phyloP scores from a whole-genome alignment of 1,140 invertebrate genomes.

The Asbolus verrucosus region DNA sequence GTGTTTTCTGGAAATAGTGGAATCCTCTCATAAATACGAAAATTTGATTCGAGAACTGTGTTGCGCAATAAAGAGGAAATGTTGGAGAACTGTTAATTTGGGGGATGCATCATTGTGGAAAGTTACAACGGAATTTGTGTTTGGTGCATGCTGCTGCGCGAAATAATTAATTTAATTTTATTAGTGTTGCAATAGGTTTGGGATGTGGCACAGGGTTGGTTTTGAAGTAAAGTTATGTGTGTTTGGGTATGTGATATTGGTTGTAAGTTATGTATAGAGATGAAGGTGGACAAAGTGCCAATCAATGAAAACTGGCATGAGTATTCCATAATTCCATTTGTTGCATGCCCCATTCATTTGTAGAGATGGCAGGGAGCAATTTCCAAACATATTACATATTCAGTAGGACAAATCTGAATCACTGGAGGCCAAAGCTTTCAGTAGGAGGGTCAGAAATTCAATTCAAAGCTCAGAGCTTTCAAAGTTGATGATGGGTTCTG shows the following conservation, averaged over 20 bases:
- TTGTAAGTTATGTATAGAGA: neutral
- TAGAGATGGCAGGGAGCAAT: constrained; percentile 11
- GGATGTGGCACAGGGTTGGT: neutral
- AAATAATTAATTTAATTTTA: neutral
- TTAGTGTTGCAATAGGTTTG: neutral
- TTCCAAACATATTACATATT: constrained; percentile 40
- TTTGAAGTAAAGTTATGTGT: too few species aligned
- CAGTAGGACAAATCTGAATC: constrained; percentile 42
- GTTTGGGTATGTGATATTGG: too few species aligned
- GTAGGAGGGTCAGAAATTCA: constrained; percentile 52
- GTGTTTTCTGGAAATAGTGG: constrained; percentile 4
- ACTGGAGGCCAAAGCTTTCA: constrained; percentile 35
- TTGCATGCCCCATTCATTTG: constrained; percentile 22
- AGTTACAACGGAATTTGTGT: neutral
- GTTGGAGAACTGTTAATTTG: constrained; percentile 1
- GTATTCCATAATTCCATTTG: constrained; percentile 22
- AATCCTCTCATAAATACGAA: constrained; percentile 8
- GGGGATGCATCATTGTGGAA: neutral
- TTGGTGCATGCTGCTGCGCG: neutral
- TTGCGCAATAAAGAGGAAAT: neutral
- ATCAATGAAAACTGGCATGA: constrained; percentile 8
- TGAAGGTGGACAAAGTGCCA: neutral
- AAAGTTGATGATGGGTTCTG: constrained; percentile 55
- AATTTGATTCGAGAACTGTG: neutral
- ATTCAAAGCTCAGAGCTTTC: constrained; percentile 49